Conservation (phyloP, 2,113 vertebrate genomes). For the Chauna torquata region DNA sequence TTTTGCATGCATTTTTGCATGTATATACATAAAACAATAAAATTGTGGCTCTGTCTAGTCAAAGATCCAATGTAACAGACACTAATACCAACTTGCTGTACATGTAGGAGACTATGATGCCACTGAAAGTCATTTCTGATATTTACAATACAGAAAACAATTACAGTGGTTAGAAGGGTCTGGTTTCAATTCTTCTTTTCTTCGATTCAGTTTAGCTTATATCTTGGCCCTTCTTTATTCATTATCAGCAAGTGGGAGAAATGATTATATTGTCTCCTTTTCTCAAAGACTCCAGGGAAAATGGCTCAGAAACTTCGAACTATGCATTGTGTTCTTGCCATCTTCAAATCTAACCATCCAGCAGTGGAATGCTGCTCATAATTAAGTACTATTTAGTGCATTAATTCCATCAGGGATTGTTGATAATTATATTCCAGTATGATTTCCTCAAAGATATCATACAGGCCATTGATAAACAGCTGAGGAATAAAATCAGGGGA, state of each 20-base stretch:
- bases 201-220: not conserved
- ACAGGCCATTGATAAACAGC: constrained; percentile 72
- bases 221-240: not conserved
- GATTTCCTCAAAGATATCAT: constrained; percentile 72
- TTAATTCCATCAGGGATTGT: constrained; percentile 47
- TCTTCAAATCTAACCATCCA: constrained; percentile 15
- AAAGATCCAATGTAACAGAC: not conserved
- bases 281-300: not conserved
- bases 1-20: not conserved
- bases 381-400: constrained; percentile 60
- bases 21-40: not conserved
- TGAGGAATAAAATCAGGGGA: constrained; percentile 65
- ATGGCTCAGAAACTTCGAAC: not conserved
- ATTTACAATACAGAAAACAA: not conserved
- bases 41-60: not conserved
- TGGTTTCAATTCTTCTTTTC: not conserved
- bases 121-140: not conserved
- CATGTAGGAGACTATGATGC: not conserved
- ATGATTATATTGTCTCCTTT: not conserved
- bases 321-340: not conserved
- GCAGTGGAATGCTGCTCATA: not conserved
- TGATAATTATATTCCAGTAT: constrained; percentile 71
- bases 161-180: not conserved
- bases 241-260: not conserved
- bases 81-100: not conserved